Evolutionary conservation across 2,888 invertebrate genomes (phyloP), one percentile per base, ranked within the genome.

Genomic region (Sarcophaga rosellei): DNA sequence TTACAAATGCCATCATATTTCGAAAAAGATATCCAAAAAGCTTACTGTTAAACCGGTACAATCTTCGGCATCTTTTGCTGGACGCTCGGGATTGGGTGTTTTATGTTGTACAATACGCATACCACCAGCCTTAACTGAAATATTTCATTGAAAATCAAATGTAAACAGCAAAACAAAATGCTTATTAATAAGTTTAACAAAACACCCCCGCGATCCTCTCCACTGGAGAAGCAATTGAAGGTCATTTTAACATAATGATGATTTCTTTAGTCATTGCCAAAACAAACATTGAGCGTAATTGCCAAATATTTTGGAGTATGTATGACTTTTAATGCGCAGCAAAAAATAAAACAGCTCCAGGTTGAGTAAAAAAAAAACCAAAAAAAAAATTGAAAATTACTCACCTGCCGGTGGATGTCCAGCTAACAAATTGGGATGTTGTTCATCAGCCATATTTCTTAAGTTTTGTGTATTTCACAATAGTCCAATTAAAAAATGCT

Each of bases 51-150:
- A 94, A 62, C 96, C 96, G 0, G 96, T 96, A 85, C 95, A 95
- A 90, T 96, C 96, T 91, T 96, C 96, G 75, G 95, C 94, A 89
- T 95, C 95, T 91, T 95, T 96, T 17, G 94, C 94, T 78, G 95
- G 95, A 89, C 95, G 95, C 89, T 94, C 94, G 62, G 95, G 93
- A 89, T 95, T 95, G 8, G 95, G 95, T 1, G 94, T 93, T 93
- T 98, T 98, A 91, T 98, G 96, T 91, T 98, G 98, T 17, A 97
- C 97, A 90, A 98, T 97, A 89, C 98, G 95, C 97, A 97, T 98
- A 3, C 98, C 97, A 74, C 98, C 98, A 81, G 97, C 98, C 94
- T 98, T 98, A 4, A 97, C 98, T 98, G 85, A 4, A 90, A 91
- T 17, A 59, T 20, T 35, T 35, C 35, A 35, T 35, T 53, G 17